Evolutionary conservation across 2,113 vertebrate genomes (phyloP).

Genomic region (Lota lota): DNA sequence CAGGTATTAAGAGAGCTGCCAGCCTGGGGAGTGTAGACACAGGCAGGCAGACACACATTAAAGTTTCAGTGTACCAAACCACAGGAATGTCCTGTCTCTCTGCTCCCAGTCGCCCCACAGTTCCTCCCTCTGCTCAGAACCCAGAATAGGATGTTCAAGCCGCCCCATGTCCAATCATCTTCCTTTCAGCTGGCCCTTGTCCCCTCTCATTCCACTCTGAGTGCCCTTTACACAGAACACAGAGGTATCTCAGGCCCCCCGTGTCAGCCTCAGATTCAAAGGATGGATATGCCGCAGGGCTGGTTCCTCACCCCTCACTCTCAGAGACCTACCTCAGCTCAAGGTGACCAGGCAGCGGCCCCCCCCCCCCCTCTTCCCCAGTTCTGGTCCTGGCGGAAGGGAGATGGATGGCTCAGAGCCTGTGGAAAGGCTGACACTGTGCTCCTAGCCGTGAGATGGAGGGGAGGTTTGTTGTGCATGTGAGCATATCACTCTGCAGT

Average conservation of each 20-base stretch:
- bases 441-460: constrained; percentile 12
- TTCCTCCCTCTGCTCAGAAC: constrained; percentile 11
- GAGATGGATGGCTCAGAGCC: constrained; percentile 5
- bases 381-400: constrained; percentile 1
- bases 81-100: constrained; percentile 44
- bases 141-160: constrained; percentile 31
- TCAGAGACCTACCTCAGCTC: constrained; percentile 31
- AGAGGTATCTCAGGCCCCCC: constrained; percentile 42
- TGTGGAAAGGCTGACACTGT: constrained; percentile 4
- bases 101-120: constrained; percentile 4
- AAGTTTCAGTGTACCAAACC: constrained; percentile 60
- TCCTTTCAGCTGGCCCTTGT: constrained; percentile 41
- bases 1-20: constrained; percentile 65
- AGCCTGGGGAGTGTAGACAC: constrained; percentile 60
- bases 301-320: constrained; percentile 13
- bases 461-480: background rate
- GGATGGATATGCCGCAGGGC: constrained; percentile 36
- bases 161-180: constrained; percentile 41
- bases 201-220: constrained; percentile 39
- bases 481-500: too few species aligned
- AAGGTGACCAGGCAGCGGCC: constrained; percentile 12
- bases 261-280: constrained; percentile 32
- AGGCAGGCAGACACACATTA: constrained; percentile 60
- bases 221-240: constrained; percentile 54
- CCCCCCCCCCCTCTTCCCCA: background rate